Percentiles rank a stretch among this genome's conserved stretches.
Evolutionary conservation across 2,113 vertebrate species (phyloP).

Genomic region (Brachyhypopomus occidentalis): DNA sequence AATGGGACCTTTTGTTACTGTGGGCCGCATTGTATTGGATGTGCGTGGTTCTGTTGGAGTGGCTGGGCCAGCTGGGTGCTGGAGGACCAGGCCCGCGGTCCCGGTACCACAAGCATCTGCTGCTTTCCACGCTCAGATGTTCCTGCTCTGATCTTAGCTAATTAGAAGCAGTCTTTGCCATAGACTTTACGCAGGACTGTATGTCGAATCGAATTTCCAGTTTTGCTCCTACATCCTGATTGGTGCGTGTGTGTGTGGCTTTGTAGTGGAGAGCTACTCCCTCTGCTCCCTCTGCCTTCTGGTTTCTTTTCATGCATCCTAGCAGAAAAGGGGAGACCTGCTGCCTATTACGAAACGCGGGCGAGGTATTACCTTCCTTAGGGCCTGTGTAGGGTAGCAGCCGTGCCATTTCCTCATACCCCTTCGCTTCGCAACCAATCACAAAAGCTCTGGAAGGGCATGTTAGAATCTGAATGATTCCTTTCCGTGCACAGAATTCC

Average conservation of each 20-base stretch:
- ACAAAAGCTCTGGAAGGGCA: background rate
- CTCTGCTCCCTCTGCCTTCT: background rate
- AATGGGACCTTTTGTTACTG: slow-evolving; percentile 41
- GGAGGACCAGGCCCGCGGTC: background rate
- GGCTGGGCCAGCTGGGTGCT: background rate
- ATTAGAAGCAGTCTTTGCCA: background rate
- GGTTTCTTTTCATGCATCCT: background rate
- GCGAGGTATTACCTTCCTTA: background rate
- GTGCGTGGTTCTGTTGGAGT: background rate
- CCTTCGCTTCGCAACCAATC: background rate
- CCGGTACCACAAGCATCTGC: too few species aligned
- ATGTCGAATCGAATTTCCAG: background rate
- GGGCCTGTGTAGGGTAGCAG: background rate
- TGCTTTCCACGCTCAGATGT: background rate
- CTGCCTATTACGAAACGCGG: slow-evolving; percentile 12
- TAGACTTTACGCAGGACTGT: too few species aligned
- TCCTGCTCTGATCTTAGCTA: slow-evolving; percentile 2
- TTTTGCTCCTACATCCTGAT: background rate
- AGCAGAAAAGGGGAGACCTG: background rate
- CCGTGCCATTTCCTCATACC: slow-evolving; percentile 20
- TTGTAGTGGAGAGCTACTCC: slow-evolving; percentile 50
- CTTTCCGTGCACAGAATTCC: background rate
- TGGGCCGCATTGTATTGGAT: background rate
- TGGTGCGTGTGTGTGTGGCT: slow-evolving; percentile 26
- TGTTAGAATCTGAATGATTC: slow-evolving; percentile 29